A percentile compares a stretch with the other conserved stretches of the same genome.
Conservation (phyloP, 2,888 invertebrate species). For the Diarsia brunnea region DNA sequence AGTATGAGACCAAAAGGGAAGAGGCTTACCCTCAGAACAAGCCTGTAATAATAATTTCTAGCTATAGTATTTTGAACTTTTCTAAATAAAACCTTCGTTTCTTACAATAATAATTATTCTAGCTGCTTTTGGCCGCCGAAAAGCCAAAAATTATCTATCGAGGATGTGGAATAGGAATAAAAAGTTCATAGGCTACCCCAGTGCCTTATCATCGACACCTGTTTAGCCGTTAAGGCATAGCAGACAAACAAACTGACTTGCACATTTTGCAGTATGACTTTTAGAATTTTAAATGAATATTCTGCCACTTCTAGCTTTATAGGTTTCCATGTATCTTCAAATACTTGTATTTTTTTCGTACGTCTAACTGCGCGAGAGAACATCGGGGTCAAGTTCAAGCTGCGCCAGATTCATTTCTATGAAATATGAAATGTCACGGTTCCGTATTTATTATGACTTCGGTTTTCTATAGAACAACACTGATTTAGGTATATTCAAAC, state of each 20-base stretch:
- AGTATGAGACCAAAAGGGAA: background rate
- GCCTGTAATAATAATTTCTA: too few species aligned
- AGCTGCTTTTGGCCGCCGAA: too few species aligned
- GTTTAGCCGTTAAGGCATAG: too few species aligned
- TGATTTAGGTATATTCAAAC: slow-evolving; percentile 31
- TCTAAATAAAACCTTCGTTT: background rate
- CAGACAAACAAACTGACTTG: background rate
- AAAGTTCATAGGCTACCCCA: background rate
- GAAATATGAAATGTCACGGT: slow-evolving; percentile 54
- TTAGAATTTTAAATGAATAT: background rate
- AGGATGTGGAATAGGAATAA: background rate
- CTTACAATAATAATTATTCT: background rate
- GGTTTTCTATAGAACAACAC: slow-evolving; percentile 23
- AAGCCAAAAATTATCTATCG: background rate
- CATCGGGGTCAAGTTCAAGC: slow-evolving; percentile 78
- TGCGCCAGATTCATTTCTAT: slow-evolving; percentile 44
- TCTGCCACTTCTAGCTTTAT: slow-evolving; percentile 50
- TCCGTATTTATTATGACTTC: slow-evolving; percentile 53
- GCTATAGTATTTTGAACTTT: too few species aligned
- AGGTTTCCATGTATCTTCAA: slow-evolving; percentile 41
- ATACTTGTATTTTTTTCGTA: slow-evolving; percentile 63
- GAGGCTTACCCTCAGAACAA: background rate
- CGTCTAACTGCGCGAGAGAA: slow-evolving; percentile 52
- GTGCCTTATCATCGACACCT: background rate
- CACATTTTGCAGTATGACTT: background rate